Percentiles rank a stretch among this genome's conserved stretches.
phyloP scores from a whole-genome alignment of 2,888 invertebrate genomes.

The Epinotia ramella region DNA sequence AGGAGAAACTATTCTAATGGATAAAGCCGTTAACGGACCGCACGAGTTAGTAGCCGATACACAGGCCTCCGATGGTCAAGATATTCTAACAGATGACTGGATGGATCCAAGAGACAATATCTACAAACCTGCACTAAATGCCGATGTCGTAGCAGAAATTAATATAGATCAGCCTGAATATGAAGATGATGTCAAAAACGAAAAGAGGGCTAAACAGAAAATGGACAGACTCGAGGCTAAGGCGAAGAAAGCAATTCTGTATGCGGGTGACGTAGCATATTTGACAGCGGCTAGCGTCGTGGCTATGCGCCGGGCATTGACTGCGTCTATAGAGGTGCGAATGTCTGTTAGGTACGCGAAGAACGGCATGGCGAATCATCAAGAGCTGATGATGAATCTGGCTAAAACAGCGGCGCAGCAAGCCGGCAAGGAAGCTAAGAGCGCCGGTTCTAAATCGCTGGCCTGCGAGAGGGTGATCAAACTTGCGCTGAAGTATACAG shows the following conservation, averaged over 20 bases:
- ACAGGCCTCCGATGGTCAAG: constrained; percentile 65
- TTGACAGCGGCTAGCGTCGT: constrained; percentile 80
- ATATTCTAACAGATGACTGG: constrained; percentile 73
- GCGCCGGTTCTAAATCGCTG: constrained; percentile 75
- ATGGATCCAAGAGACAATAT: constrained; percentile 66
- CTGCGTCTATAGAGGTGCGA: constrained; percentile 79
- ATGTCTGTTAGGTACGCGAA: constrained; percentile 80
- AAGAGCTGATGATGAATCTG: constrained; percentile 81
- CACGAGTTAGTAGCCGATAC: constrained; percentile 60
- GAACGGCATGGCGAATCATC: constrained; percentile 79
- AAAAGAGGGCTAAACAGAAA: constrained; percentile 72
- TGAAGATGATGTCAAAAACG: constrained; percentile 67
- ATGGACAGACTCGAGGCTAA: constrained; percentile 74
- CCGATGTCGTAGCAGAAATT: constrained; percentile 74
- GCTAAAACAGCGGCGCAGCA: constrained; percentile 81
- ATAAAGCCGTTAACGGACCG: constrained; percentile 68
- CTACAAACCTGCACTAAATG: constrained; percentile 64
- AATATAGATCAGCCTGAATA: constrained; percentile 74
- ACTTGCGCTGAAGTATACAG: constrained; percentile 77
- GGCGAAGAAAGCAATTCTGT: constrained; percentile 80
- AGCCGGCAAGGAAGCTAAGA: constrained; percentile 80
- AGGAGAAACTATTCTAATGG: constrained; percentile 67
- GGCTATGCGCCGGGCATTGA: constrained; percentile 77
- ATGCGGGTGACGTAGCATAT: constrained; percentile 81
- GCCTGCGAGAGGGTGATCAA: constrained; percentile 77